These are phyloP conservation scores for Protonemura montana DNA, from an alignment of 2,888 invertebrate genomes.

Conservation along the genomic window DNA sequence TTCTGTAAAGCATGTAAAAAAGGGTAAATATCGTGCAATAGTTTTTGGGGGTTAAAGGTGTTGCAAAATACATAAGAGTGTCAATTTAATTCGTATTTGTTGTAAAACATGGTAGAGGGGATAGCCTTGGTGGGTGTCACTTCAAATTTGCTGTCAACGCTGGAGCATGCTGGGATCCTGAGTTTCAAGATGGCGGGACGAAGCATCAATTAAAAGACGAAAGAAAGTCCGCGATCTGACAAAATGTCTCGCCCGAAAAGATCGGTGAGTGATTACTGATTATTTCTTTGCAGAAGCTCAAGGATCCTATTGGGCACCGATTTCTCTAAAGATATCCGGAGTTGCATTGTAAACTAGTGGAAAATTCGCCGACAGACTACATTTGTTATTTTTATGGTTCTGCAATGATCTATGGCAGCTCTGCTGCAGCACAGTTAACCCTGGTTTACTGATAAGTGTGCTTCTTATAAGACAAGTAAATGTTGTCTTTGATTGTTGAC, in stretches of 20 bases:
- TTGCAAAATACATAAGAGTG: no score
- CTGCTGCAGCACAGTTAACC: neutral
- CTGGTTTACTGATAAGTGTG: neutral
- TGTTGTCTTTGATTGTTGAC: neutral
- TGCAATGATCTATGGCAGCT: constrained; percentile 26
- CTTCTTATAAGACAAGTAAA: neutral
- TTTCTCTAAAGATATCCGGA: neutral
- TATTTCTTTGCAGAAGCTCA: constrained; percentile 17
- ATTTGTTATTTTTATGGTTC: constrained; percentile 58
- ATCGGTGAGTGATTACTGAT: constrained; percentile 57
- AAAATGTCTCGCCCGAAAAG: constrained; percentile 60
- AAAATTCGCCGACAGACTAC: constrained; percentile 50
- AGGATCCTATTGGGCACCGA: neutral
- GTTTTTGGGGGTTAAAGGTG: no score
- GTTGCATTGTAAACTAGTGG: constrained; percentile 42
- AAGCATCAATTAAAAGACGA: constrained; percentile 49
- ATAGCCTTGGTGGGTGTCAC: constrained; percentile 7
- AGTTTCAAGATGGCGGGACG: constrained; percentile 53
- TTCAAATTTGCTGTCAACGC: constrained; percentile 1
- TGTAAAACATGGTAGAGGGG: neutral
- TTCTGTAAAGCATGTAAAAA: neutral
- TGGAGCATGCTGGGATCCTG: constrained; percentile 55
- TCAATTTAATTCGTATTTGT: neutral
- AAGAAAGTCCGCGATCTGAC: constrained; percentile 49
- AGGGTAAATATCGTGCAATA: no score